A percentile compares a stretch with the other conserved stretches of the same genome.
Evolutionary conservation across 2,888 invertebrate genomes (phyloP).

Genomic region (Auanema freiburgensis): DNA sequence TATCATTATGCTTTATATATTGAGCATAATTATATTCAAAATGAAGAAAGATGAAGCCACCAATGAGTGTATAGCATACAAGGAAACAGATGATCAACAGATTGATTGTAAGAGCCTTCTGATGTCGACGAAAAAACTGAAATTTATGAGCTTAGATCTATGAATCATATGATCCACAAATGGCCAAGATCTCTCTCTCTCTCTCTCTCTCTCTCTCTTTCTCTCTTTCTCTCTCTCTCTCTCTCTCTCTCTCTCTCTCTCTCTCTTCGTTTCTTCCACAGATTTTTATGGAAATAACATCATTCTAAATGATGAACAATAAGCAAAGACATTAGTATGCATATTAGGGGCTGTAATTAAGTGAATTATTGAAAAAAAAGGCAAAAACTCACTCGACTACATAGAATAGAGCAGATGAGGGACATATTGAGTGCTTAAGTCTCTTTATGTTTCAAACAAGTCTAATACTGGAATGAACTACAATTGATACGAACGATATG

Average conservation of each 20-base stretch:
- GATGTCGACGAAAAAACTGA: conserved; percentile 41
- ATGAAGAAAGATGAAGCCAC: conserved; percentile 57
- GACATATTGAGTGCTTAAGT: too few species aligned
- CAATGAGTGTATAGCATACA: conserved; percentile 52
- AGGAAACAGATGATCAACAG: conserved; percentile 48
- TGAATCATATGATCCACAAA: neutral
- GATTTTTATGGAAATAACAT: too few species aligned
- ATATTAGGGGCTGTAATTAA: too few species aligned
- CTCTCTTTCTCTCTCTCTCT: conserved; percentile 2
- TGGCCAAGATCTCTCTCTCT: neutral
- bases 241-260: conserved; percentile 7
- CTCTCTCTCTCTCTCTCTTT: conserved; percentile 1
- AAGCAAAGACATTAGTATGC: too few species aligned
- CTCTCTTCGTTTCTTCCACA: neutral
- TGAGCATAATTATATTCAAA: conserved; percentile 48
- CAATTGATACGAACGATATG: too few species aligned
- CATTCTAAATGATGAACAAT: too few species aligned
- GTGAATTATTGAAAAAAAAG: too few species aligned
- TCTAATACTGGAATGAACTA: too few species aligned
- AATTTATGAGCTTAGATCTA: conserved; percentile 13
- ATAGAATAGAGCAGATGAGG: too few species aligned
- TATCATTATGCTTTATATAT: conserved; percentile 37
- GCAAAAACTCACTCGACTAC: too few species aligned
- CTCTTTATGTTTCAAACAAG: too few species aligned
- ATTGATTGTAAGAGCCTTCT: conserved; percentile 41